Conservation (phyloP, 2,888 invertebrate genomes). For the Rutpela maculata region DNA sequence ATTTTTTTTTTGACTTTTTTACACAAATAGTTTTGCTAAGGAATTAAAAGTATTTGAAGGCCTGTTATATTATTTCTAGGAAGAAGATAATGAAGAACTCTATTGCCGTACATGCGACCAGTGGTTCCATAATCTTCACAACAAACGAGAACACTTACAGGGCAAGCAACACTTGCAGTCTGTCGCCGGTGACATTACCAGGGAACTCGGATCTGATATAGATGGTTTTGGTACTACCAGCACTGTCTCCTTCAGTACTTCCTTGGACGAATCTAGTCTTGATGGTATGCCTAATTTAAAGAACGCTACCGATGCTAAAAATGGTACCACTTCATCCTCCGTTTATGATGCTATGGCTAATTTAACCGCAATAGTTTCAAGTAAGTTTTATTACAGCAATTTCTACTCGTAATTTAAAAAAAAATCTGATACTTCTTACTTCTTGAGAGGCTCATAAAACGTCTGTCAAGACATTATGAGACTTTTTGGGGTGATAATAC, state of each 20-base stretch:
- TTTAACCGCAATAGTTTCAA: conserved; percentile 67
- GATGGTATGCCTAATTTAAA: conserved; percentile 67
- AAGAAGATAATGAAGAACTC: conserved; percentile 77
- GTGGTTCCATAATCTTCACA: conserved; percentile 78
- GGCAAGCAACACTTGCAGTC: conserved; percentile 76
- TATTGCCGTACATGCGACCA: conserved; percentile 78
- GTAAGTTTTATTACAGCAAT: conserved; percentile 61
- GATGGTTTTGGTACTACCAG: conserved; percentile 54
- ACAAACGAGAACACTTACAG: conserved; percentile 78
- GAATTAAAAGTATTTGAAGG: not conserved
- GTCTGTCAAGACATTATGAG: too few species aligned
- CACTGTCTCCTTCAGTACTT: conserved; percentile 63
- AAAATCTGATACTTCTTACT: too few species aligned
- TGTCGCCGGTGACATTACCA: conserved; percentile 71
- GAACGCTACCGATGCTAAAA: conserved; percentile 33
- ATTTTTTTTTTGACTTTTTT: too few species aligned
- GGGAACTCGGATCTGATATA: conserved; percentile 67
- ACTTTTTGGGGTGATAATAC: too few species aligned
- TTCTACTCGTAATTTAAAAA: too few species aligned
- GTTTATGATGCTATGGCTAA: conserved; percentile 70
- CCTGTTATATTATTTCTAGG: conserved; percentile 66
- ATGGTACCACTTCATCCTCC: conserved; percentile 51
- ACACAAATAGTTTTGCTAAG: too few species aligned
- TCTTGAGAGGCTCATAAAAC: too few species aligned
- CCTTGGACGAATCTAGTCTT: conserved; percentile 72